Evolutionary conservation across 92 coral and sea anemone species (phyloP), one percentile per base, ranked within the genome.

Genomic region (Palythoa grandis): DNA sequence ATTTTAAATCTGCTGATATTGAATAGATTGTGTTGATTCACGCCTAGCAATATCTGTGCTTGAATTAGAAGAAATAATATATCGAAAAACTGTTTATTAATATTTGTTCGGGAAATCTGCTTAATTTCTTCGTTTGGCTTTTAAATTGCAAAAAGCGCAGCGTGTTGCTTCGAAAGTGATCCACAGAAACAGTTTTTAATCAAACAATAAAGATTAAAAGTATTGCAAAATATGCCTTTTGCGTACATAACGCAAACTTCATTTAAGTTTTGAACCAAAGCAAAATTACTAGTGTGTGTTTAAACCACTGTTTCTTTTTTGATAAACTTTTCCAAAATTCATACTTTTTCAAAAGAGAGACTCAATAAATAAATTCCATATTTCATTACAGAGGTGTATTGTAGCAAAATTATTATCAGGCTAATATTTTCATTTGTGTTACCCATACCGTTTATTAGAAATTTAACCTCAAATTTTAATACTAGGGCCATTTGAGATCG

Each of bases 61-160:
- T 52, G 22, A 56, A 25, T 25, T 37, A 54, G 82, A 9, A 50
- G 82, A 76, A 76, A 56, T 76, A 13, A 15, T 52, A 23, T 5
- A 23, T 76, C 13, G 48, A 10, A 2, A 76, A 14, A 76, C 16
- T 25, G 65, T 53, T 25, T 54, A 6, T 53, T 76, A 53, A 76
- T 76, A 76, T 76, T 76, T 76, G 63, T 54, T 54, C 82, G 5
- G 50, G 22, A 40, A 76, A 76, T 52, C 67, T 76, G 24, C 82
- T 37, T 69, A 11, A 69, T 69, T 69, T 69, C 47, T 52, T n/a
- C 43, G 14, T 54, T 25, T 76, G 67, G 4, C 39, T 16, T n/a
- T n/a, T 47, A 25, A 11, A 15, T 16, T 54, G 39, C 17, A 20
- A 11, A 76, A 6, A 5, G 22, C 40, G 39, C 80, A 52, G 60